phyloP scores from a whole-genome alignment of 23 tunicate genomes.

The Ciona savignyi region DNA sequence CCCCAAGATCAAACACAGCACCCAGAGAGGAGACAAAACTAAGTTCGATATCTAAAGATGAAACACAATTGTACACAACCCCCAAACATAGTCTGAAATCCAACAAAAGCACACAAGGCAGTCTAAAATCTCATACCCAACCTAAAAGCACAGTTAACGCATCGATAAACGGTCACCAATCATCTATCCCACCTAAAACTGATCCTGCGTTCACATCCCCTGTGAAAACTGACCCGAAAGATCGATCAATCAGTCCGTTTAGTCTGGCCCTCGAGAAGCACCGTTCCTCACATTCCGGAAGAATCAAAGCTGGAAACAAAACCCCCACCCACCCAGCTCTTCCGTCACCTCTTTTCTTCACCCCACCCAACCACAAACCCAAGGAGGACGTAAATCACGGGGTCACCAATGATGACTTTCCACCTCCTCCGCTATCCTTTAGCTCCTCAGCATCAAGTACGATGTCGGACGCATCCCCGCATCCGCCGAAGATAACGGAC shows the following conservation, averaged over 20 bases:
- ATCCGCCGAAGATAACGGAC: constrained; percentile 2
- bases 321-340: constrained; percentile 9
- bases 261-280: constrained; percentile 24
- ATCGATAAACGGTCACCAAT: too few relatives aligned
- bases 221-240: neutral
- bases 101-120: too few relatives aligned
- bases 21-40: neutral
- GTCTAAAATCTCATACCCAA: too few relatives aligned
- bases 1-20: neutral
- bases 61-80: too few relatives aligned
- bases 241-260: constrained; percentile 27
- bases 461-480: constrained; percentile 4
- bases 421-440: constrained; percentile 12
- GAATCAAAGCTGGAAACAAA: constrained; percentile 26
- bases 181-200: too few relatives aligned
- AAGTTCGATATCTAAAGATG: too few relatives aligned
- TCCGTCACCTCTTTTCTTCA: constrained; percentile 18
- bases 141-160: too few relatives aligned
- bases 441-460: neutral
- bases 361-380: constrained; percentile 1
- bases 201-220: too few relatives aligned
- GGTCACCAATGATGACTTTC: too few relatives aligned
- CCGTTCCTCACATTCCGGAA: constrained; percentile 37
- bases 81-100: too few relatives aligned
- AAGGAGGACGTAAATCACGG: too few relatives aligned